Evolutionary conservation across 2,797 vertebrate species (phyloP).

Genomic region (Gobio occitaniae): DNA sequence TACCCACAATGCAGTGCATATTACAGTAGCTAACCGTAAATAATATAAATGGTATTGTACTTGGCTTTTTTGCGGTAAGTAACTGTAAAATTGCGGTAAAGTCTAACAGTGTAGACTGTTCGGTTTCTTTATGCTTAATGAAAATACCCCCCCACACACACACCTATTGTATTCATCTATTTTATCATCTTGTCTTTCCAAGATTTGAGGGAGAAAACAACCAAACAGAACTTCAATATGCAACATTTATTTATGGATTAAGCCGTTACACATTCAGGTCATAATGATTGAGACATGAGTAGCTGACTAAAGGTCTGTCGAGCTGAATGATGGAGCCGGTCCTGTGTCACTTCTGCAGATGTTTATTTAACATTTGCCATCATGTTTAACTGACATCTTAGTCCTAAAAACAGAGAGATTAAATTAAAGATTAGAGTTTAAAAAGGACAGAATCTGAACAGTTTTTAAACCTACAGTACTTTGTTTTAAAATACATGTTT

Average conservation of each 20-base stretch:
- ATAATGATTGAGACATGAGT: background rate
- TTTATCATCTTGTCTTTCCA: background rate
- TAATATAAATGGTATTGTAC: too few species aligned
- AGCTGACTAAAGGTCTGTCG: background rate
- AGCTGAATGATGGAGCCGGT: background rate
- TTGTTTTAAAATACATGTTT: background rate
- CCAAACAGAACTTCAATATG: background rate
- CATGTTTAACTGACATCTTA: too few species aligned
- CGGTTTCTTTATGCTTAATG: too few species aligned
- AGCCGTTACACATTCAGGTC: background rate
- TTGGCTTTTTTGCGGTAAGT: too few species aligned
- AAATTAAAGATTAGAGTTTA: background rate
- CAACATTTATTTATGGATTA: constrained; percentile 10
- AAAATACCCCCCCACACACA: too few species aligned
- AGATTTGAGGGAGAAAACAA: background rate
- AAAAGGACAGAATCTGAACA: background rate
- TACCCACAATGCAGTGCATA: too few species aligned
- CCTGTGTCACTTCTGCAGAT: background rate
- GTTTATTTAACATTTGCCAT: background rate
- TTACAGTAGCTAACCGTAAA: too few species aligned
- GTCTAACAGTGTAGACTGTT: too few species aligned
- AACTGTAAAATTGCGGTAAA: too few species aligned
- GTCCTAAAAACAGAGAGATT: background rate
- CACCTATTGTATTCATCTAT: too few species aligned
- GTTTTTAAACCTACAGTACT: background rate